Percentiles rank a stretch among this genome's conserved stretches.
Evolutionary conservation across 2,113 vertebrate genomes (phyloP).

Genomic region (Daboia siamensis): DNA sequence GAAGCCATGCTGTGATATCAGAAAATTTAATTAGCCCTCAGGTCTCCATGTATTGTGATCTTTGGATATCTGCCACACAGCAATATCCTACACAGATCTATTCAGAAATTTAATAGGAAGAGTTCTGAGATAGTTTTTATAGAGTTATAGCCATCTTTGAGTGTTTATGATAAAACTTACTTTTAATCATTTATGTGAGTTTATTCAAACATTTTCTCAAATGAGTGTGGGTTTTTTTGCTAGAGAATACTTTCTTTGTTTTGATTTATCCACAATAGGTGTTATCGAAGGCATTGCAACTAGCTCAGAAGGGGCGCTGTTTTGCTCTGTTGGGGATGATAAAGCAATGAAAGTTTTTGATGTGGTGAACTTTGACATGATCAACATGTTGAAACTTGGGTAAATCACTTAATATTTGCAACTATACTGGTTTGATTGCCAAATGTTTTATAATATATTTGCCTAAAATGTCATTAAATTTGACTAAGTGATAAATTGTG

Average conservation of each 20-base stretch:
- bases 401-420: slow-evolving; percentile 64
- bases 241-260: not conserved
- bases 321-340: slow-evolving; percentile 95
- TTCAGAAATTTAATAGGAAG: not conserved
- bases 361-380: slow-evolving; percentile 99
- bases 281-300: slow-evolving; percentile 89
- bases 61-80: not conserved
- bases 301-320: slow-evolving; percentile 89
- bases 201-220: not conserved
- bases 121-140: not conserved
- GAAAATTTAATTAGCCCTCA: not conserved
- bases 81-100: not conserved
- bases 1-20: not conserved
- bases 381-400: slow-evolving; percentile 98
- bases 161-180: not conserved
- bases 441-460: not conserved
- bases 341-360: slow-evolving; percentile 99
- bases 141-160: not conserved
- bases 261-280: slow-evolving; percentile 70
- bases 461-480: not conserved
- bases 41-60: not conserved
- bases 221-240: not conserved
- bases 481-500: not conserved
- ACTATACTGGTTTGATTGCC: not conserved
- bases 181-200: not conserved